Conservation (phyloP, 2,113 vertebrate genomes). For the Thryonomys swinderianus region DNA sequence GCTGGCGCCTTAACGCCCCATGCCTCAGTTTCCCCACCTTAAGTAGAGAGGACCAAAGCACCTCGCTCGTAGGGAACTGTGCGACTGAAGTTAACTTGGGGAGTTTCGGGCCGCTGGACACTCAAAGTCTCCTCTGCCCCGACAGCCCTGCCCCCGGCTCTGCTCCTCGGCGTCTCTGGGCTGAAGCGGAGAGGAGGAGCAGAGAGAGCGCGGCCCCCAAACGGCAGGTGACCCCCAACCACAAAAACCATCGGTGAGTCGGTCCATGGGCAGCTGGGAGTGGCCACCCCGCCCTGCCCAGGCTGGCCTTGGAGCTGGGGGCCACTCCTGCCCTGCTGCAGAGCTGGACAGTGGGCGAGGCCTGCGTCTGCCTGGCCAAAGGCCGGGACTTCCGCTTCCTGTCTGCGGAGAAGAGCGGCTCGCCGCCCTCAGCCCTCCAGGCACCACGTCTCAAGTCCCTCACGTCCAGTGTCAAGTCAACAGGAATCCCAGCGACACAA, state of each 20-base stretch:
- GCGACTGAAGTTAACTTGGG: background rate
- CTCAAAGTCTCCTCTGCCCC: accelerated
- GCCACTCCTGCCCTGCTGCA: too few relatives aligned
- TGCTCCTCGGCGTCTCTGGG: background rate
- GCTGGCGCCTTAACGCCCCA: background rate
- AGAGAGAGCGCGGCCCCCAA: background rate
- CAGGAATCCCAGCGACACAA: too few relatives aligned
- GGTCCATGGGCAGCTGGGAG: background rate
- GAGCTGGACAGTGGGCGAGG: too few relatives aligned
- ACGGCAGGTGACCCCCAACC: background rate
- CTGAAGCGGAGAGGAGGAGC: background rate
- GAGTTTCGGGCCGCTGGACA: background rate
- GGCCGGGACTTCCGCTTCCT: too few relatives aligned
- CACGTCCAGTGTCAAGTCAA: too few relatives aligned
- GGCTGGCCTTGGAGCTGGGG: background rate
- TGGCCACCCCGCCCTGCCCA: background rate
- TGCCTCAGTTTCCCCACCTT: background rate
- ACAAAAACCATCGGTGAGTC: background rate
- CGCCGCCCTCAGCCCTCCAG: too few relatives aligned
- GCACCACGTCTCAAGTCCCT: too few relatives aligned
- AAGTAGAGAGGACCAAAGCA: background rate
- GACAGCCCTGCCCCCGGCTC: too few relatives aligned
- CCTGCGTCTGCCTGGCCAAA: too few relatives aligned
- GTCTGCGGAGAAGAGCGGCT: too few relatives aligned
- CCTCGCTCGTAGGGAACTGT: too few relatives aligned